Base-by-base conservation (phyloP, 2,888 invertebrate genomes). In the Polydesmus complanatus region DNA sequence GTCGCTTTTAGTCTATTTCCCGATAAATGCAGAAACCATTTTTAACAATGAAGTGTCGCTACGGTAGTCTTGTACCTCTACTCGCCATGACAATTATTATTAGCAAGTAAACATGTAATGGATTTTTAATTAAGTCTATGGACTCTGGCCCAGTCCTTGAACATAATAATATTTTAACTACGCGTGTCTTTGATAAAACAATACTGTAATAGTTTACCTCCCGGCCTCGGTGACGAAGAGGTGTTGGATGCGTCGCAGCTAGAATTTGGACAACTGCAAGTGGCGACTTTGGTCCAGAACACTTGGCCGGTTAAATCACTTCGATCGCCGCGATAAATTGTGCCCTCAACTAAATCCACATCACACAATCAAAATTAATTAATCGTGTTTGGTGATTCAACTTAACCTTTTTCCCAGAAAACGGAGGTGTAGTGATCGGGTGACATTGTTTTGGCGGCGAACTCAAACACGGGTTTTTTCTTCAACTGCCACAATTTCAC, bases 271-370 rank as follows among this genome's bases (percentile, higher is more conserved):
- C 60, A 60, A 22, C 49, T 55, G 26, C 60, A 60, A 2, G 54
- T 54, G 25, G 60, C 60, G 23, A 60, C 60, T 55, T 55, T 60
- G 21, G 55, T 27, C 60, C 60, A 60, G 26, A 60, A 60, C 25
- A 60, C 60, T 60, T 60, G 60, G 23, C 49, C 50, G 1, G 60
- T 60, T 26, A 60, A 19, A 19, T 55, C 55, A 21, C 55, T 60
- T 11, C 60, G 47, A 19, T 60, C 60, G 18, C 60, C 60, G 19
- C 60, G 54, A 26, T 53, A 60, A 21, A 60, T 54, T 2, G 47
- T 37, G 3, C 60, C 60, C 5, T 26, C 47, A 23, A 47, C 60
- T 53, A 53, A 19, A 37, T 37, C 14, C 14, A 37, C 14, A 8
- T 5, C 14, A 37, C 37, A 37, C 37, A 37, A 8, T 37, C n/a